Percentiles rank a stretch among this genome's conserved stretches.
Evolutionary conservation across 2,888 invertebrate genomes (phyloP).

Genomic region (Timandra comae): DNA sequence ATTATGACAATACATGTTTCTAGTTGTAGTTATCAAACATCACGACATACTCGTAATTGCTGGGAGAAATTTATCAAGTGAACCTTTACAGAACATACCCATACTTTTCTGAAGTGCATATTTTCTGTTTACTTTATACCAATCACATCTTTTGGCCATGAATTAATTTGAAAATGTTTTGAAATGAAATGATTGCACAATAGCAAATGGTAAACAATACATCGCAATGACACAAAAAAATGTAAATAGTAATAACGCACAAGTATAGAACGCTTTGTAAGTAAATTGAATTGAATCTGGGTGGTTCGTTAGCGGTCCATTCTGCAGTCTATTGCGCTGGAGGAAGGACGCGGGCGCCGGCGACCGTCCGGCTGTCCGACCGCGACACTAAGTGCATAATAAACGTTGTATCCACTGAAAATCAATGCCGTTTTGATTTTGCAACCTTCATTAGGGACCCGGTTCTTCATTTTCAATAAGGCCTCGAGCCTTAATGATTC

Average conservation of each 20-base stretch:
- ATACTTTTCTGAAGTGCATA: constrained; percentile 8
- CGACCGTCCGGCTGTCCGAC: constrained; percentile 34
- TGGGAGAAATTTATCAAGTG: constrained; percentile 50
- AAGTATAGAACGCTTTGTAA: constrained; percentile 18
- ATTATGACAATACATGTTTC: constrained; percentile 60
- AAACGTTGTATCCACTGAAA: constrained; percentile 60
- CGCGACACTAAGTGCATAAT: constrained; percentile 56
- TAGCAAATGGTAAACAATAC: no score
- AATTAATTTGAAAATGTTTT: no score
- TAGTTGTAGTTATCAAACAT: constrained; percentile 42
- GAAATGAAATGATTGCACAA: no score
- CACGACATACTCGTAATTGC: constrained; percentile 46
- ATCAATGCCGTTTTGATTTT: constrained; percentile 71
- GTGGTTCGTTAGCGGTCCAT: constrained; percentile 41
- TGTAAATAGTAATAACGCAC: no score
- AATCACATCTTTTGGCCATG: no score
- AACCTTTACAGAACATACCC: constrained; percentile 27
- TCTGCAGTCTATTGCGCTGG: constrained; percentile 9
- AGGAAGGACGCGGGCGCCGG: constrained; percentile 19
- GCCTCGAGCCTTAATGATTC: constrained; percentile 65
- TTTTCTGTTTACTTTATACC: no score
- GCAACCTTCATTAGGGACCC: constrained; percentile 72
- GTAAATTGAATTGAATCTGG: constrained; percentile 45
- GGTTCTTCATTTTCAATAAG: constrained; percentile 71
- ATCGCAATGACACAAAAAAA: no score